phyloP scores from a whole-genome alignment of 1,140 invertebrate genomes.

The Orussus abietinus region DNA sequence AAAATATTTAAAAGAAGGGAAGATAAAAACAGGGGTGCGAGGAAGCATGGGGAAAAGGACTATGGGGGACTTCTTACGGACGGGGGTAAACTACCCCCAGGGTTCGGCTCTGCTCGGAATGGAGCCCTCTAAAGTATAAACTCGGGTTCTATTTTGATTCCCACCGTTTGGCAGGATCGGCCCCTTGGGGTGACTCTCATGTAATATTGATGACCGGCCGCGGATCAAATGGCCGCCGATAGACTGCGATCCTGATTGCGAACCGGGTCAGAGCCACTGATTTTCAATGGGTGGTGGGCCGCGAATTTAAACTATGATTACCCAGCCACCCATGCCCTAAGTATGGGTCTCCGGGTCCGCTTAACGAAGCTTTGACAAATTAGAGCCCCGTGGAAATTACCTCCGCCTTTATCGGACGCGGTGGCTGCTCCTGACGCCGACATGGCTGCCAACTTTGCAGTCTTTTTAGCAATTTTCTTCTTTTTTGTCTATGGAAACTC shows the following conservation, averaged over 20 bases:
- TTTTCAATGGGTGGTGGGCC: slow-evolving; percentile 54
- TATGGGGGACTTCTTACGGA: no score
- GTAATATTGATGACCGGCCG: slow-evolving; percentile 52
- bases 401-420: no score
- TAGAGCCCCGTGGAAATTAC: slow-evolving; percentile 50
- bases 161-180: slow-evolving; percentile 43
- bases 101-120: no score
- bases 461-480: no score
- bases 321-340: slow-evolving; percentile 43
- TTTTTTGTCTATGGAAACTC: no score
- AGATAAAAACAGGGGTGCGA: no score
- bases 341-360: slow-evolving; percentile 44
- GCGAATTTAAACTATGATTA: slow-evolving; percentile 57
- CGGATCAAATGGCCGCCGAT: slow-evolving; percentile 51
- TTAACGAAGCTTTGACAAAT: slow-evolving; percentile 55
- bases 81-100: no score
- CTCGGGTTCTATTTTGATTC: slow-evolving; percentile 43
- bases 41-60: no score
- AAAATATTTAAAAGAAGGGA: no score
- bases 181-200: slow-evolving; percentile 42
- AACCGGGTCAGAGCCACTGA: slow-evolving; percentile 49
- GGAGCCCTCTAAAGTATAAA: slow-evolving; percentile 28
- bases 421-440: no score
- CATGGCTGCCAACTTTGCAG: no score
- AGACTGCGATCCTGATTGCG: slow-evolving; percentile 48